These are phyloP conservation scores for Teinopalpus imperialis DNA, from an alignment of 2,888 invertebrate species.

Conservation along the genomic window DNA sequence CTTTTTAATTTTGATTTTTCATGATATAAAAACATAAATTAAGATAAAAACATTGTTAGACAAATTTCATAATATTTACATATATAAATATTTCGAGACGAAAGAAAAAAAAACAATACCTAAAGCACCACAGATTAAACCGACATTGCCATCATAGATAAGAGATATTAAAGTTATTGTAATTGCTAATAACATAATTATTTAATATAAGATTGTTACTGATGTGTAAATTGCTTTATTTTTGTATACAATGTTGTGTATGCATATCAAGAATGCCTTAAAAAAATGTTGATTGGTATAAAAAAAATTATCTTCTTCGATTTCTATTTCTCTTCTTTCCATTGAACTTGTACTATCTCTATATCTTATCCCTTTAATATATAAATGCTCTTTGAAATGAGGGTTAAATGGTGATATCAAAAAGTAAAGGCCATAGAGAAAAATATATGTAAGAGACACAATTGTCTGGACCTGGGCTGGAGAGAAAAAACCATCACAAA, in stretches of 20 bases:
- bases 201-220: constrained; percentile 51
- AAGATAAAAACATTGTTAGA: too few species aligned
- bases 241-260: constrained; percentile 72
- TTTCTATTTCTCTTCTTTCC: constrained; percentile 25
- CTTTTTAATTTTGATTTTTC: too few species aligned
- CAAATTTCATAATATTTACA: too few species aligned
- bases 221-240: constrained; percentile 71
- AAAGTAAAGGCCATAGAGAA: too few species aligned
- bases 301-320: constrained; percentile 38
- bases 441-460: too few species aligned
- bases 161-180: constrained; percentile 12
- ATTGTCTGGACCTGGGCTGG: too few species aligned
- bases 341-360: constrained; percentile 24
- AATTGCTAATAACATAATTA: constrained; percentile 21
- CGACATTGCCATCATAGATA: neutral
- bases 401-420: too few species aligned
- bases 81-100: too few species aligned
- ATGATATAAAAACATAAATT: too few species aligned
- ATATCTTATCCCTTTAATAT: too few species aligned
- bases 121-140: constrained; percentile 17
- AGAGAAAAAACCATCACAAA: too few species aligned
- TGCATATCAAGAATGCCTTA: constrained; percentile 78
- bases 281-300: constrained; percentile 44
- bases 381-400: too few species aligned
- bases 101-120: neutral